These are phyloP conservation scores for Neomonachus schauinslandi DNA, from an alignment of 2,113 vertebrate species.

Conservation along the genomic window DNA sequence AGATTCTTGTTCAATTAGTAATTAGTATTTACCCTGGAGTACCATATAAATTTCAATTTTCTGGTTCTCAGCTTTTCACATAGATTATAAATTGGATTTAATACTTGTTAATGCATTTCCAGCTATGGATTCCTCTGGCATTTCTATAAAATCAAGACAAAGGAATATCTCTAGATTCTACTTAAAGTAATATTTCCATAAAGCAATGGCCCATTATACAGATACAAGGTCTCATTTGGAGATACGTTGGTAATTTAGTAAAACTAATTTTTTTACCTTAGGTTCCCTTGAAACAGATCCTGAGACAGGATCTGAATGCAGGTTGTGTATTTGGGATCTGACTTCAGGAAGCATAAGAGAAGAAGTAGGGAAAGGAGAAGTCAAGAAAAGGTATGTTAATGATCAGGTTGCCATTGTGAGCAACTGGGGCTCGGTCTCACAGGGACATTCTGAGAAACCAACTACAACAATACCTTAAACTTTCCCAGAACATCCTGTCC, in stretches of 20 bases:
- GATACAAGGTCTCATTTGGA: not conserved
- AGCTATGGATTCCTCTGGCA: not conserved
- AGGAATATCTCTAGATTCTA: not conserved
- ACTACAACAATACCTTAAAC: fast-evolving
- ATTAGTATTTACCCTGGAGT: constrained; percentile 22
- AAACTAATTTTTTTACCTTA: not conserved
- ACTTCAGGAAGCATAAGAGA: not conserved
- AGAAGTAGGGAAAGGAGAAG: not conserved
- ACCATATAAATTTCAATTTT: constrained; percentile 16
- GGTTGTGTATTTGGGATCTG: not conserved
- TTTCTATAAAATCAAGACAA: not conserved
- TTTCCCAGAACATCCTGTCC: not conserved
- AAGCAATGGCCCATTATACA: not conserved
- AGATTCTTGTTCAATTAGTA: not conserved
- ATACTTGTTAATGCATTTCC: not conserved
- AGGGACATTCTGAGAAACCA: too few species aligned
- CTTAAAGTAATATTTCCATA: not conserved
- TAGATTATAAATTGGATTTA: not conserved
- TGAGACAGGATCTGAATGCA: not conserved
- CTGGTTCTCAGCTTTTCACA: not conserved
- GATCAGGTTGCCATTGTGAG: not conserved
- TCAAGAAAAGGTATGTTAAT: not conserved
- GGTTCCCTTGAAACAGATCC: not conserved
- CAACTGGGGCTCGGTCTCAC: not conserved
- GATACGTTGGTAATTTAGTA: not conserved